These are phyloP conservation scores for Scylla paramamosain DNA, from an alignment of 1,140 invertebrate genomes.

Conservation along the genomic window DNA sequence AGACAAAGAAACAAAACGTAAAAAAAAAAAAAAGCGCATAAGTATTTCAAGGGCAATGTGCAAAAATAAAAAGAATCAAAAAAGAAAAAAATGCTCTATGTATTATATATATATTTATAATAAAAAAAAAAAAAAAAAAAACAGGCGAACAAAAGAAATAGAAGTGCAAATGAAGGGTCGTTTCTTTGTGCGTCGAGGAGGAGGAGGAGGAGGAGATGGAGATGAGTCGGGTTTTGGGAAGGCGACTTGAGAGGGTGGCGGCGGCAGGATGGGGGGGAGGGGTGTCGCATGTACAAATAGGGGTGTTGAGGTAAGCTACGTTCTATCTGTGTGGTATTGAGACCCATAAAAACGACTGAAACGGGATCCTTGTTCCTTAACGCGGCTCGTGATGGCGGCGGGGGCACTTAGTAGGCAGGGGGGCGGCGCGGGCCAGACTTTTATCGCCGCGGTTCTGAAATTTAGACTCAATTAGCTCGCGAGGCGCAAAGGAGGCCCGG, in stretches of 20 bases:
- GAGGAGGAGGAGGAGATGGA: not conserved
- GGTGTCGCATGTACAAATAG: too few species aligned
- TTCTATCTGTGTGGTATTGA: constrained; percentile 21
- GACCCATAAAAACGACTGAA: not conserved
- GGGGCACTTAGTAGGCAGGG: not conserved
- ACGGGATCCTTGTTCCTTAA: not conserved
- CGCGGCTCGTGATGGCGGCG: not conserved
- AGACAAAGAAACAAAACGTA: too few species aligned
- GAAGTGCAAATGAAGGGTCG: too few species aligned
- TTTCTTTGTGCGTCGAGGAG: not conserved
- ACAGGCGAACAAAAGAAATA: too few species aligned
- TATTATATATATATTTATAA: too few species aligned
- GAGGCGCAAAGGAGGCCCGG: not conserved
- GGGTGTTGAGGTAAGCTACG: not conserved
- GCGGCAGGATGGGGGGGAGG: not conserved
- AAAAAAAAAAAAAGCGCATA: too few species aligned
- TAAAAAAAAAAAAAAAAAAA: too few species aligned
- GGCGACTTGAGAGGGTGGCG: not conserved
- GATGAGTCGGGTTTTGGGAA: too few species aligned
- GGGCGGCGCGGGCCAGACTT: not conserved
- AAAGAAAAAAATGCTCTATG: too few species aligned
- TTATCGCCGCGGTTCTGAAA: not conserved
- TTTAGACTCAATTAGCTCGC: not conserved
- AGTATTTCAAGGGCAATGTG: too few species aligned
- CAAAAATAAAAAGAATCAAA: too few species aligned